Conservation (phyloP, 2,113 vertebrate genomes). For the Mesocricetus auratus region DNA sequence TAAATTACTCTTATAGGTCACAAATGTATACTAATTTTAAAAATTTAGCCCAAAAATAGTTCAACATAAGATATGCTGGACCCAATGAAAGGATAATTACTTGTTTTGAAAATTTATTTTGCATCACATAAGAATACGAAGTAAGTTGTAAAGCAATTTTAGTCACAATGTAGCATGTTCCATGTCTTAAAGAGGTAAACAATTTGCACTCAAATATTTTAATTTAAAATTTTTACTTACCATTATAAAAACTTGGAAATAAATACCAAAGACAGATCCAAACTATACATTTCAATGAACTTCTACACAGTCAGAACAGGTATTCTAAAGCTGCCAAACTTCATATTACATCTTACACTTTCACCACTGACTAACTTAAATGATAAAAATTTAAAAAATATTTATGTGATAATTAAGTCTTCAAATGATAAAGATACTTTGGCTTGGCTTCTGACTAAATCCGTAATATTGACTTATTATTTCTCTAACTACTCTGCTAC, state of each 20-base stretch:
- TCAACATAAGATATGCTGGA: slow-evolving; percentile 37
- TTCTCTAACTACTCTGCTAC: background rate
- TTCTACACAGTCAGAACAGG: background rate
- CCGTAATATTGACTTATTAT: background rate
- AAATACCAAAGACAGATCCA: background rate
- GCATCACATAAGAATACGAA: slow-evolving; percentile 58
- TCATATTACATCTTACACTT: no score
- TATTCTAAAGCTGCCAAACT: no score
- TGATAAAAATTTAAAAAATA: slow-evolving; percentile 48
- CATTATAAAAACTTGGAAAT: background rate
- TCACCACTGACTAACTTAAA: slow-evolving; percentile 1
- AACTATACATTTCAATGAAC: no score
- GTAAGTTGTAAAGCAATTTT: slow-evolving; percentile 66
- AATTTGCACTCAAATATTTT: background rate
- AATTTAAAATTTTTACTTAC: background rate
- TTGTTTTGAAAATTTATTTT: slow-evolving; percentile 54
- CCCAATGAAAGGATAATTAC: slow-evolving; percentile 39
- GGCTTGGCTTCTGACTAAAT: slow-evolving; percentile 9
- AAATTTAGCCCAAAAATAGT: slow-evolving; percentile 13
- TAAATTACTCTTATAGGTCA: slow-evolving; percentile 46
- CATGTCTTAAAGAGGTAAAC: slow-evolving; percentile 74
- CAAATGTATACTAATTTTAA: background rate
- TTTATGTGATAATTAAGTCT: slow-evolving; percentile 33
- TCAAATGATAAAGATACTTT: slow-evolving; percentile 52
- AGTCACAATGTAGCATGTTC: slow-evolving; percentile 75